Conservation (phyloP, 2,113 vertebrate species). For the Myiopsitta monachus region DNA sequence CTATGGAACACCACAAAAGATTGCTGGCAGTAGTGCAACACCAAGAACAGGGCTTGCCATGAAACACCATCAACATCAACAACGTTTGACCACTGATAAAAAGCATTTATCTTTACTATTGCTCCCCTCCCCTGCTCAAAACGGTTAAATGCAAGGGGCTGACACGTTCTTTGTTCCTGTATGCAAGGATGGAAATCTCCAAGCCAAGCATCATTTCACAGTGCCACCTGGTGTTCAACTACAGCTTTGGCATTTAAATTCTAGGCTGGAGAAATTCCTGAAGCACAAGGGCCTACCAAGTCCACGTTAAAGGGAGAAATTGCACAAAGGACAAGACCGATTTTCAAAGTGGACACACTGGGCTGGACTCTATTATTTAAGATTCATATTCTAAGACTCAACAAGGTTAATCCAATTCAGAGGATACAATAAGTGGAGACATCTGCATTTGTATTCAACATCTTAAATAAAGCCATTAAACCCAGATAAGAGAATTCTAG, state of each 20-base stretch:
- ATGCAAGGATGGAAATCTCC: background rate
- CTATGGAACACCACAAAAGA: background rate
- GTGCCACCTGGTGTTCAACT: conserved; percentile 20
- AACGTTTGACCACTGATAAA: background rate
- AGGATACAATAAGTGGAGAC: background rate
- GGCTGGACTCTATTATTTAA: background rate
- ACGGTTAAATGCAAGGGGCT: background rate
- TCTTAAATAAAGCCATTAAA: background rate
- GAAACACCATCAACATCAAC: background rate
- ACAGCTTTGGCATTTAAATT: background rate
- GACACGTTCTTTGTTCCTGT: background rate
- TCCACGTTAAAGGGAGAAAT: background rate
- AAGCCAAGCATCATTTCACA: background rate
- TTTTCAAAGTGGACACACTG: background rate
- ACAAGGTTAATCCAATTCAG: background rate
- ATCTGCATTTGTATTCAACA: background rate
- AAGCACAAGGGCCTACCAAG: background rate
- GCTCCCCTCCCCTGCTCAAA: background rate
- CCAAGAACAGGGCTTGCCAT: background rate
- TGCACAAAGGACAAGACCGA: background rate
- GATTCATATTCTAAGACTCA: background rate
- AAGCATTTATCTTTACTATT: background rate
- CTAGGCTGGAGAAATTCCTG: background rate
- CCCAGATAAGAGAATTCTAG: background rate
- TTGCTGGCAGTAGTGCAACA: background rate